phyloP scores from a whole-genome alignment of 2,888 invertebrate genomes.

The Junonia oenone region DNA sequence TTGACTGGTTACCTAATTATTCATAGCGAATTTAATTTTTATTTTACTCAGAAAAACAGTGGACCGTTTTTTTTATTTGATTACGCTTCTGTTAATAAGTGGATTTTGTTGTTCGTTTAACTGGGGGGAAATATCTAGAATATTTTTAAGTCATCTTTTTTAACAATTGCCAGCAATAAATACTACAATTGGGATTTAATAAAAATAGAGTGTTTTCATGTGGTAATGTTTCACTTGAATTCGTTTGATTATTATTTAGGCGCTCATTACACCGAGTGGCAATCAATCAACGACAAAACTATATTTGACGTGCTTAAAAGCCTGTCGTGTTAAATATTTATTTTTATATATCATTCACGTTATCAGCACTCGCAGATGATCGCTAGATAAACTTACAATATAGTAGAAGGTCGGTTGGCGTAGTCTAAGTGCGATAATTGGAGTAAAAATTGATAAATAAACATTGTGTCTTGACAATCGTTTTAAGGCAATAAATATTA shows the following conservation, averaged over 20 bases:
- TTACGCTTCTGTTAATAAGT: background rate
- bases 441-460: background rate
- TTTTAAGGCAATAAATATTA: background rate
- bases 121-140: background rate
- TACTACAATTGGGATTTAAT: background rate
- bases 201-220: background rate
- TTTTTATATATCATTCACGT: conserved; percentile 23
- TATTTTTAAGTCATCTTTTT: too few species aligned
- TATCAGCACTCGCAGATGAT: conserved; percentile 31
- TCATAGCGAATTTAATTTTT: background rate
- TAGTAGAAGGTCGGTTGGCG: conserved; percentile 12
- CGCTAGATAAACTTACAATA: conserved; percentile 30
- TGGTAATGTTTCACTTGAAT: background rate
- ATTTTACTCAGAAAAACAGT: too few species aligned
- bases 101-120: background rate
- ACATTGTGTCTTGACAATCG: conserved; percentile 10
- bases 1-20: background rate
- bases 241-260: background rate
- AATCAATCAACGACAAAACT: conserved; percentile 30
- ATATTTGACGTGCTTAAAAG: conserved; percentile 29
- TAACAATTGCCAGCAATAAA: background rate
- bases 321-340: conserved; percentile 24
- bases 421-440: background rate
- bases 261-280: conserved; percentile 9
- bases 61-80: too few species aligned